Evolutionary conservation across 2,113 vertebrate genomes (phyloP).

Genomic region (Neomonachus schauinslandi): DNA sequence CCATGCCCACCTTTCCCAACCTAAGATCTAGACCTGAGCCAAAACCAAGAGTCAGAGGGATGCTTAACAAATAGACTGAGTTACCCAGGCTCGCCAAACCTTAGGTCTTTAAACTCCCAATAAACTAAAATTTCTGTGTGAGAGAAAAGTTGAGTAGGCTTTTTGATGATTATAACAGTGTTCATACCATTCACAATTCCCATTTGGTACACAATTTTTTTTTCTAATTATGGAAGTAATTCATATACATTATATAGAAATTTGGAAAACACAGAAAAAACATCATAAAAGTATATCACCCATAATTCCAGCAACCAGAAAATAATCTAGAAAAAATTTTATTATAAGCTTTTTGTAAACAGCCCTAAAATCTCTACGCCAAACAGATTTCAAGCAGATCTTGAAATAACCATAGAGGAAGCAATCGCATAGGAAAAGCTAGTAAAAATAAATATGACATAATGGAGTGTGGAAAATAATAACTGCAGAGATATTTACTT

Average conservation of each 20-base stretch:
- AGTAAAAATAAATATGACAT: constrained; percentile 28
- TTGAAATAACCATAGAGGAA: background rate
- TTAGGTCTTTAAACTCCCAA: background rate
- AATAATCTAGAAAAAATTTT: background rate
- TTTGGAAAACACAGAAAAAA: background rate
- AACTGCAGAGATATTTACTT: constrained; percentile 12
- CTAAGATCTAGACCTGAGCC: background rate
- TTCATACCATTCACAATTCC: background rate
- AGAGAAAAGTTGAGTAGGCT: background rate
- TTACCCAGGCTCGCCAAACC: background rate
- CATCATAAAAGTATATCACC: background rate
- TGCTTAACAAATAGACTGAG: background rate
- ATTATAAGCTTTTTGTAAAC: background rate
- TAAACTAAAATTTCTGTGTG: background rate
- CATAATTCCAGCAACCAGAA: background rate
- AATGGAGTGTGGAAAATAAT: constrained; percentile 57
- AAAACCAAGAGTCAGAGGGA: background rate
- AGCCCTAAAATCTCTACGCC: background rate
- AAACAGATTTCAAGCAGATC: background rate
- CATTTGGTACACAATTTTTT: background rate
- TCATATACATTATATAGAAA: background rate
- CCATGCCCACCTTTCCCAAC: background rate
- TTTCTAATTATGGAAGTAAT: background rate
- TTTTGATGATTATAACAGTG: background rate
- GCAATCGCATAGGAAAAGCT: background rate